phyloP scores from a whole-genome alignment of 2,888 invertebrate species.

The Perizoma flavofasciatum region DNA sequence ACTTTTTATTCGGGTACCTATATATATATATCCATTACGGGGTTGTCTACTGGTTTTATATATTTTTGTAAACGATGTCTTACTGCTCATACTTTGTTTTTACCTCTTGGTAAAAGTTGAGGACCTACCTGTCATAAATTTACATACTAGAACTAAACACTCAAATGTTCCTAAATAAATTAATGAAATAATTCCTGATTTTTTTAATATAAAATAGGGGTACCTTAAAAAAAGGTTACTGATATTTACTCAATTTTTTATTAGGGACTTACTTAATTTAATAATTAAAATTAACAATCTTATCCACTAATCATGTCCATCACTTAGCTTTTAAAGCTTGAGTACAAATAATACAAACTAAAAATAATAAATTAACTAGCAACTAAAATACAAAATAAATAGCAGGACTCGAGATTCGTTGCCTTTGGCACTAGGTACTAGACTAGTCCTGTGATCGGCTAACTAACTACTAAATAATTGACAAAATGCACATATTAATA shows the following conservation, averaged over 20 bases:
- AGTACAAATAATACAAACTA: conserved; percentile 47
- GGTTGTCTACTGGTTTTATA: too few relatives aligned
- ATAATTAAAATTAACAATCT: conserved; percentile 52
- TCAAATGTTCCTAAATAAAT: too few relatives aligned
- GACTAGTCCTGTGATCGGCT: conserved; percentile 53
- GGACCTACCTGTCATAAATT: too few relatives aligned
- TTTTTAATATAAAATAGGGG: too few relatives aligned
- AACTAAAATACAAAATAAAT: conserved; percentile 41
- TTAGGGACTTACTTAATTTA: conserved; percentile 39
- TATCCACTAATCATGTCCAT: conserved; percentile 58
- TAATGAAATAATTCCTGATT: too few relatives aligned
- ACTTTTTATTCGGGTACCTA: too few relatives aligned
- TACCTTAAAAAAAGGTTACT: too few relatives aligned
- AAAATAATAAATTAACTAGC: conserved; percentile 46
- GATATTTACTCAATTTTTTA: conserved; percentile 1
- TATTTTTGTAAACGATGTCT: too few relatives aligned
- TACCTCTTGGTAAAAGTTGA: too few relatives aligned
- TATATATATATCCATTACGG: too few relatives aligned
- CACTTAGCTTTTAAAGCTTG: conserved; percentile 73
- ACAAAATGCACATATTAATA: conserved; percentile 35
- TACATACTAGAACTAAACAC: too few relatives aligned
- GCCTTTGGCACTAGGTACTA: conserved; percentile 70
- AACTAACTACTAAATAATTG: conserved; percentile 27
- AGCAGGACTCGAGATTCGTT: conserved; percentile 67
- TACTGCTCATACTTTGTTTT: too few relatives aligned